A percentile compares a stretch with the other conserved stretches of the same genome.
Conservation (phyloP, 2,888 invertebrate species). For the Sympetrum striolatum region DNA sequence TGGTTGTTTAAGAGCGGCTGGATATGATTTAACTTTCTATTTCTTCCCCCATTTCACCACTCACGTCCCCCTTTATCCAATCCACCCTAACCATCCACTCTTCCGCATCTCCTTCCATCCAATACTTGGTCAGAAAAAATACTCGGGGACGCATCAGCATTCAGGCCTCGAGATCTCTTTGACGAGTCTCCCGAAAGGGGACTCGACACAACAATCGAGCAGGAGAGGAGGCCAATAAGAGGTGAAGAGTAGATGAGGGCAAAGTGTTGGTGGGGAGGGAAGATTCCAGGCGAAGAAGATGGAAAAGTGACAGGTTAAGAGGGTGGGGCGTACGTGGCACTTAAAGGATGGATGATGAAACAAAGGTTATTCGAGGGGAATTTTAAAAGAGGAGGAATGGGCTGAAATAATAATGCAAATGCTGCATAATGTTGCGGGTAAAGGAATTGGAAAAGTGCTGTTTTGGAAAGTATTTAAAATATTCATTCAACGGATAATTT, state of each 20-base stretch:
- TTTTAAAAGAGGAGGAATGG: too few species aligned
- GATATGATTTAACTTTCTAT: too few species aligned
- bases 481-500: too few species aligned
- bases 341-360: too few species aligned
- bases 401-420: too few species aligned
- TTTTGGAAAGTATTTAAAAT: too few species aligned
- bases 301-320: neutral
- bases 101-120: neutral
- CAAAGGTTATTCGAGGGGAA: too few species aligned
- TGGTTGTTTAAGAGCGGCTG: too few species aligned
- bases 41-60: neutral
- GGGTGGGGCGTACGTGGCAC: too few species aligned
- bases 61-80: too few species aligned
- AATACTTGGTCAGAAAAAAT: neutral
- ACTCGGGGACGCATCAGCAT: neutral
- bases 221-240: neutral
- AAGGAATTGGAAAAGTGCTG: too few species aligned
- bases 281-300: neutral
- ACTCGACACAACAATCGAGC: neutral
- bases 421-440: too few species aligned
- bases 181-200: neutral
- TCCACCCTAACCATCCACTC: neutral
- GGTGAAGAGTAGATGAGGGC: neutral
- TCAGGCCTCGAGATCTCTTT: neutral
- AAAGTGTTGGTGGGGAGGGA: neutral